Evolutionary conservation across 2,888 invertebrate species (phyloP), one percentile per base, ranked within the genome.

Genomic region (Petrolisthes cinctipes): DNA sequence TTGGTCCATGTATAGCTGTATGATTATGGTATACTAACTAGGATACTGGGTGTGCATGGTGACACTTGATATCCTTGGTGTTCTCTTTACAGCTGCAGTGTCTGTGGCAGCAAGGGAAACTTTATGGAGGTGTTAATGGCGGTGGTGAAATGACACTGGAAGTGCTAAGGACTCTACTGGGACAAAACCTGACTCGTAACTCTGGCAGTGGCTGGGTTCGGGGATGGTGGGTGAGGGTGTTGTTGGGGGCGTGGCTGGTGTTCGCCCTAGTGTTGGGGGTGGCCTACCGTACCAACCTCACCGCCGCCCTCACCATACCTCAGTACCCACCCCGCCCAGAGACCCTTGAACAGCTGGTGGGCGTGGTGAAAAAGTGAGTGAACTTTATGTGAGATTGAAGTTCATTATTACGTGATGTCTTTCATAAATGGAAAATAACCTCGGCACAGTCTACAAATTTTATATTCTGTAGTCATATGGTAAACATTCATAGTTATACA

Each of bases 261-360:
- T 86, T 79, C 53, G 66, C 81, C 53, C 68, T 86, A 17, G 80
- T 86, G 37, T n/a, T 86, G 5, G 82, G 61, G 20, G 37, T 76
- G 4, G 86, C 86, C 5, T 86, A 86, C 17, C 61, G 86, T 9
- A 82, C 82, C 5, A 86, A 86, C 76, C 76, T 86, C 20, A 86
- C 86, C 3, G 86, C 86, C n/a, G 71, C 61, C 57, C 81, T 86
- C 20, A 86, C 86, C 2, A 73, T 81, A 4, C 86, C 86, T 0
- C 82, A 86, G 81, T 86, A 75, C 81, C 86, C 81, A 57, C 61
- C 86, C 17, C 71, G 82, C 37, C 80, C 80, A 0, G 86, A 86
- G 57, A 86, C 86, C 51, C 20, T 86, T 51, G 53, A 20, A 53
- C 57, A 86, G 61, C 82, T 86, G 14, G 86, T 86, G 51, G 57